These are phyloP conservation scores for Xiphias gladius DNA, from an alignment of 2,113 vertebrate genomes.

Conservation along the genomic window DNA sequence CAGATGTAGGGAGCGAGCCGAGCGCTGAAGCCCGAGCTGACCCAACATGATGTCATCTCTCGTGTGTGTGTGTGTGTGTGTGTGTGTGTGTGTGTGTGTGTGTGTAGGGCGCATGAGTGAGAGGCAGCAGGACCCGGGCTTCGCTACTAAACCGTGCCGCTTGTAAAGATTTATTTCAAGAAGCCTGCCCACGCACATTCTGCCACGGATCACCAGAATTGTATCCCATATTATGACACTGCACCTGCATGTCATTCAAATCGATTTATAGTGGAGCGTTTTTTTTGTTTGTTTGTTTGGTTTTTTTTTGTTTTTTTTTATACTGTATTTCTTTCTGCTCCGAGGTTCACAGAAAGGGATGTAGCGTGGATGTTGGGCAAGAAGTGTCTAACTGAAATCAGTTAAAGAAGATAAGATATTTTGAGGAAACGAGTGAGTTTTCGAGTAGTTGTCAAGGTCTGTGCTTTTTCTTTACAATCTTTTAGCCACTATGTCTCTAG, in stretches of 20 bases:
- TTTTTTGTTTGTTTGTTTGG: no score
- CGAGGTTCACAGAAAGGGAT: background rate
- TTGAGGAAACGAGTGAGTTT: background rate
- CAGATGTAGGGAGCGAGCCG: constrained; percentile 68
- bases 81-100: no score
- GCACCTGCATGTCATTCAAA: constrained; percentile 24
- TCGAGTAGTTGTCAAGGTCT: background rate
- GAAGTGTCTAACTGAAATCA: background rate
- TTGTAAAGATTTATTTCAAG: constrained; percentile 48
- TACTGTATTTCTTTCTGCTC: background rate
- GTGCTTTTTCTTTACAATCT: background rate
- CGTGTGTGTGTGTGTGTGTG: no score
- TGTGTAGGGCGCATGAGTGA: constrained; percentile 73
- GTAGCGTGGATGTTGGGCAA: background rate
- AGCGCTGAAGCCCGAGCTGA: constrained; percentile 75
- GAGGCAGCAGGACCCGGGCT: constrained; percentile 53
- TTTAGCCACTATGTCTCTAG: background rate
- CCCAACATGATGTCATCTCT: constrained; percentile 82
- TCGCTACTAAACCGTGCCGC: constrained; percentile 45
- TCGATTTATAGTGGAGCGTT: constrained; percentile 1
- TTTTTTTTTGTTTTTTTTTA: no score
- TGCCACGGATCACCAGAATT: constrained; percentile 9
- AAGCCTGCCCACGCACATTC: constrained; percentile 5
- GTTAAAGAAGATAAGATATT: background rate
- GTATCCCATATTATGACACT: constrained; percentile 19